Conservation (phyloP, 2,113 vertebrate genomes). For the Nanorana parkeri region DNA sequence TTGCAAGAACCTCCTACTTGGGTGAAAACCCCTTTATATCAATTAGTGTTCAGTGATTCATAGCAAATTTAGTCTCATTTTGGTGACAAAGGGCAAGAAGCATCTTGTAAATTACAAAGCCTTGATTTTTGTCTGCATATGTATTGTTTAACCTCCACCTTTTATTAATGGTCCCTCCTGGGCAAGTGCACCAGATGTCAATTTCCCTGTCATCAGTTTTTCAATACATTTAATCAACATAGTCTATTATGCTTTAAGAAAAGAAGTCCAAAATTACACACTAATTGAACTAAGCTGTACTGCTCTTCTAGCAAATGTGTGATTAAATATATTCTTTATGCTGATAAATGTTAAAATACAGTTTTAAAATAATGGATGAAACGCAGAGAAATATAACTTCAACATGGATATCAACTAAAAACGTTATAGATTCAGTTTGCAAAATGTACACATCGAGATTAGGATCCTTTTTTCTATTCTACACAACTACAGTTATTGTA, state of each 20-base stretch:
- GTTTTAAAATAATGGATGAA: too few species aligned
- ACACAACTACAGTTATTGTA: too few species aligned
- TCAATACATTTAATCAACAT: slow-evolving; percentile 57
- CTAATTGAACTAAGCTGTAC: background rate
- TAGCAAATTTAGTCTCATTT: slow-evolving; percentile 57
- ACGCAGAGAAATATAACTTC: too few species aligned
- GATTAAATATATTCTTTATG: background rate
- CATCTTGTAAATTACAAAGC: slow-evolving; percentile 60
- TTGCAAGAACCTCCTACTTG: slow-evolving; percentile 32
- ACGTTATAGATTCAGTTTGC: too few species aligned
- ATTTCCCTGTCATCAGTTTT: slow-evolving; percentile 54
- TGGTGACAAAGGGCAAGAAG: slow-evolving; percentile 49
- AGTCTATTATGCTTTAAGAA: slow-evolving; percentile 57
- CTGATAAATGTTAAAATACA: background rate
- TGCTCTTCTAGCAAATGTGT: background rate
- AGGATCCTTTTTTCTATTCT: too few species aligned
- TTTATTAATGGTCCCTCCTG: slow-evolving; percentile 56
- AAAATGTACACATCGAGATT: too few species aligned
- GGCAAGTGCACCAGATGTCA: slow-evolving; percentile 66
- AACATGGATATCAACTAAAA: too few species aligned
- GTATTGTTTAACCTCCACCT: slow-evolving; percentile 59
- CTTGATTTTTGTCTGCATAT: slow-evolving; percentile 61
- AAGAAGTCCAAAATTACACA: slow-evolving; percentile 59
- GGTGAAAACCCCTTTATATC: slow-evolving; percentile 54
- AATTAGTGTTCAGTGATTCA: slow-evolving; percentile 61